Evolutionary conservation across 35 echinoderm and acorn worm genomes (phyloP).

Genomic region (Ophiothrix spiculata): DNA sequence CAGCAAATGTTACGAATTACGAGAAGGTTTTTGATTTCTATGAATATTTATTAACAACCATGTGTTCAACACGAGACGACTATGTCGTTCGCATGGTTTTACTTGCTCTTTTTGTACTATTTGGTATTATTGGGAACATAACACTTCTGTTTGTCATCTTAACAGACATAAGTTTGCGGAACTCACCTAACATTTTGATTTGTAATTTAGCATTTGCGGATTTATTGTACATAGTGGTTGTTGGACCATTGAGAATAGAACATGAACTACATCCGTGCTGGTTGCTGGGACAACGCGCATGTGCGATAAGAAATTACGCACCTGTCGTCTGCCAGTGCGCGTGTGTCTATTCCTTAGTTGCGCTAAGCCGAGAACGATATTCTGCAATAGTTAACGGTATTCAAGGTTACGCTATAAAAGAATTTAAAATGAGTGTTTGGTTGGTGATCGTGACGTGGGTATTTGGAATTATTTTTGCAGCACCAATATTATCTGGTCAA

Average conservation of each 20-base stretch:
- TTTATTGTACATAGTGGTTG: constrained; percentile 55
- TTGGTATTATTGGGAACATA: constrained; percentile 66
- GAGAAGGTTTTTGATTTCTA: no score
- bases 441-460: constrained; percentile 47
- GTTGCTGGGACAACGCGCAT: constrained; percentile 32
- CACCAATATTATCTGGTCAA: no score
- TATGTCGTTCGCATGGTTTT: no score
- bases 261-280: constrained; percentile 47
- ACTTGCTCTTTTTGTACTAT: constrained; percentile 18
- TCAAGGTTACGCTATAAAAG: no score
- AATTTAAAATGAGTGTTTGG: no score
- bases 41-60: no score
- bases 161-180: constrained; percentile 42
- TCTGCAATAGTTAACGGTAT: no score
- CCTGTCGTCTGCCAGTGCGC: constrained; percentile 35
- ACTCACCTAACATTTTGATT: constrained; percentile 64
- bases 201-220: constrained; percentile 72
- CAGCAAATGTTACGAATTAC: no score
- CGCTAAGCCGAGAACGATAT: no score
- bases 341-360: no score
- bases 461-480: no score
- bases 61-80: no score
- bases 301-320: constrained; percentile 59
- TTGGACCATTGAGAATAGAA: constrained; percentile 55
- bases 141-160: constrained; percentile 58